These are phyloP conservation scores for Blennius ocellaris DNA, from an alignment of 2,113 vertebrate species.

Conservation along the genomic window DNA sequence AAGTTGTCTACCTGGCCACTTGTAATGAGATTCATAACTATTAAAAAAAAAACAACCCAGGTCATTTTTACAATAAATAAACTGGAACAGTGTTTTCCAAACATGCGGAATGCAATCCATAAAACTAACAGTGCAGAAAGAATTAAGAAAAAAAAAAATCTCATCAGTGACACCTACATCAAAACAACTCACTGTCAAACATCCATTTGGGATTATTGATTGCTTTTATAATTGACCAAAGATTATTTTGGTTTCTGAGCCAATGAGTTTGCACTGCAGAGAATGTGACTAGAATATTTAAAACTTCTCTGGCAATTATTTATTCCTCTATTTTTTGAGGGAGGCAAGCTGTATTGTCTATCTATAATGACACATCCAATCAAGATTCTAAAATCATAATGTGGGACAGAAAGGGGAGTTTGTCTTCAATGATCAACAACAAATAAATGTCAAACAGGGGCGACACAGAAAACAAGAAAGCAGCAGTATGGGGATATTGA, in stretches of 20 bases:
- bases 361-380: no score
- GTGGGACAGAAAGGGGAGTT: no score
- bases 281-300: slow-evolving; percentile 66
- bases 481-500: background rate
- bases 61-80: slow-evolving; percentile 56
- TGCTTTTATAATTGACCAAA: slow-evolving; percentile 72
- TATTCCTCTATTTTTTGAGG: background rate
- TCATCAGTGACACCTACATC: slow-evolving; percentile 66
- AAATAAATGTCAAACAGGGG: background rate
- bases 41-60: slow-evolving; percentile 29
- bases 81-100: slow-evolving; percentile 36
- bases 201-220: slow-evolving; percentile 78
- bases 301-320: slow-evolving; percentile 1
- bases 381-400: no score
- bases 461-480: background rate
- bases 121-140: slow-evolving; percentile 73
- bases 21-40: slow-evolving; percentile 41
- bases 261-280: slow-evolving; percentile 21
- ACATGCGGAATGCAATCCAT: slow-evolving; percentile 66
- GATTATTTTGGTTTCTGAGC: slow-evolving; percentile 37
- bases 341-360: no score
- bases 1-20: background rate
- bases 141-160: slow-evolving; percentile 44
- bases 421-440: no score
- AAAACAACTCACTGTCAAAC: slow-evolving; percentile 62